Evolutionary conservation across 2,797 vertebrate species (phyloP).

Genomic region (Oreonectes daqikongensis): DNA sequence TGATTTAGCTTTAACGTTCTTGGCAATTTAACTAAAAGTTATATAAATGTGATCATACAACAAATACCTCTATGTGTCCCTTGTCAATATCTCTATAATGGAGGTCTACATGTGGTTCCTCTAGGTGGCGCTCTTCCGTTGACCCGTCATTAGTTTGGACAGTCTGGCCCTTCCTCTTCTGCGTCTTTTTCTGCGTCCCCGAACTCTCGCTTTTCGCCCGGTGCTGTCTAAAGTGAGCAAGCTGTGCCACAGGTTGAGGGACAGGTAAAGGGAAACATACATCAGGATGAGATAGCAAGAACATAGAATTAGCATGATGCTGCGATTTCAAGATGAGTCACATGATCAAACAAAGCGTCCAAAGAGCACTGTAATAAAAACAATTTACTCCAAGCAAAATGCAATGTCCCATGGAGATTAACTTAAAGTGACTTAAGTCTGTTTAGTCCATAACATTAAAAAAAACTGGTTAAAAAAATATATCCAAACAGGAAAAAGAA

Average conservation of each 20-base stretch:
- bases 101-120: constrained; percentile 22
- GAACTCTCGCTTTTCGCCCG: constrained; percentile 82
- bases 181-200: constrained; percentile 87
- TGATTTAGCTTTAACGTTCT: too few species aligned
- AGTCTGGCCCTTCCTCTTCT: constrained; percentile 89
- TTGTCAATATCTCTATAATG: constrained; percentile 50
- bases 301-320: constrained; percentile 74
- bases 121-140: constrained; percentile 78
- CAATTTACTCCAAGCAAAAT: background rate
- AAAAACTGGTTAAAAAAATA: background rate
- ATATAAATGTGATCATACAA: too few species aligned
- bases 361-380: background rate
- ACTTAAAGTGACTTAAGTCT: background rate
- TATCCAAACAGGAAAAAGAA: constrained; percentile 5
- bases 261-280: constrained; percentile 84
- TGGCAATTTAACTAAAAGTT: too few species aligned
- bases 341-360: background rate
- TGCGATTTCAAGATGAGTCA: constrained; percentile 15
- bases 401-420: background rate
- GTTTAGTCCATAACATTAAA: background rate
- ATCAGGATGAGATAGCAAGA: constrained; percentile 84
- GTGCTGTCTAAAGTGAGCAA: constrained; percentile 90
- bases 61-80: constrained; percentile 68
- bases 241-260: constrained; percentile 87
- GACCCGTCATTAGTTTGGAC: constrained; percentile 78